Conservation (phyloP, 1,140 invertebrate species). For the Zophobas morio region DNA sequence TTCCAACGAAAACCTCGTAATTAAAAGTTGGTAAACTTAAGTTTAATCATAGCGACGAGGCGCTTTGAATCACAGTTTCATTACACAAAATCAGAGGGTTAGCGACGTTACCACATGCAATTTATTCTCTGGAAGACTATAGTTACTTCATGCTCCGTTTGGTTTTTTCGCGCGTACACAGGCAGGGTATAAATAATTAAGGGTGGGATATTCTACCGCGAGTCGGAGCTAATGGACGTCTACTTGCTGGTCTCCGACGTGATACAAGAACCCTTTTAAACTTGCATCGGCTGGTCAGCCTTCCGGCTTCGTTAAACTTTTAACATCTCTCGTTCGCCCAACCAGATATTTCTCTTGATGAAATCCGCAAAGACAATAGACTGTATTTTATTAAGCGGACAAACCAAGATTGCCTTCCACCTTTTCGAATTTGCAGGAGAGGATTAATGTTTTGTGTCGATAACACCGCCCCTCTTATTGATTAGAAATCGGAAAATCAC, state of each 20-base stretch:
- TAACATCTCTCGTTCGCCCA: not conserved
- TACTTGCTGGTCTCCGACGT: conserved; percentile 32
- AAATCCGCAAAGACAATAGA: conserved; percentile 21
- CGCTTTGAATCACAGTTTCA: conserved; percentile 40
- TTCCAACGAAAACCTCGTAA: conserved; percentile 34
- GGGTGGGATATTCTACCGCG: conserved; percentile 23
- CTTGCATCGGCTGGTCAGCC: conserved; percentile 46
- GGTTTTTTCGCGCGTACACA: conserved; percentile 41
- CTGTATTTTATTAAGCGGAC: not conserved
- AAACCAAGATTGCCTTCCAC: conserved; percentile 3
- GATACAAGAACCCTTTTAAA: conserved; percentile 49
- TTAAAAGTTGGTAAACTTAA: conserved; percentile 46
- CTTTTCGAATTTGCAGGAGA: not conserved
- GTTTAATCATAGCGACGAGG: conserved; percentile 29
- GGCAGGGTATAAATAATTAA: conserved; percentile 47
- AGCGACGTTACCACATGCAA: conserved; percentile 27
- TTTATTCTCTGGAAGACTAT: conserved; percentile 31
- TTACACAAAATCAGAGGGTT: conserved; percentile 34
- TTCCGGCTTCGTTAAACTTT: conserved; percentile 29
- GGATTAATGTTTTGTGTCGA: conserved; percentile 25
- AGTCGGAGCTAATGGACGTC: conserved; percentile 44
- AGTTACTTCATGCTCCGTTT: conserved; percentile 32
- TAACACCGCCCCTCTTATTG: conserved; percentile 31
- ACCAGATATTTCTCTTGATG: conserved; percentile 4
- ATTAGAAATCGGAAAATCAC: conserved; percentile 48